phyloP scores from a whole-genome alignment of 2,888 invertebrate genomes.

The Tachina grossa region DNA sequence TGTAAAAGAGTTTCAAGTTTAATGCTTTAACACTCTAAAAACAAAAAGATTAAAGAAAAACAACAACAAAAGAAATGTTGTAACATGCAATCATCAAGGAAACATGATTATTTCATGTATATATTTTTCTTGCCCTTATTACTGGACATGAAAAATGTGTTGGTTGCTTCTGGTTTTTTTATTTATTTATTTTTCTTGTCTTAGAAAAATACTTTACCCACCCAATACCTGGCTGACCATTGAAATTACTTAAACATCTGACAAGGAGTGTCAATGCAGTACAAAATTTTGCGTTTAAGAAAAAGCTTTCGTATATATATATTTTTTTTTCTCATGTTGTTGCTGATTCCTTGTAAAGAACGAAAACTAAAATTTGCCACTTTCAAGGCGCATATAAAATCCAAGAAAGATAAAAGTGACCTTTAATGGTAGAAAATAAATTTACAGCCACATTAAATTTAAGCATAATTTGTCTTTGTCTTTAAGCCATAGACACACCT shows the following conservation, averaged over 20 bases:
- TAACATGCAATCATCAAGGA: constrained; percentile 67
- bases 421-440: constrained; percentile 23
- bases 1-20: constrained; percentile 41
- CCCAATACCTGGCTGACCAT: constrained; percentile 3
- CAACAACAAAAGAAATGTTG: constrained; percentile 36
- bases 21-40: constrained; percentile 40
- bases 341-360: neutral
- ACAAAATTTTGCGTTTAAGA: constrained; percentile 67
- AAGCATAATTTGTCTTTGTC: constrained; percentile 51
- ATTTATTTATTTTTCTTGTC: constrained; percentile 3
- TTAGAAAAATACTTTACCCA: constrained; percentile 20
- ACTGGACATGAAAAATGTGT: constrained; percentile 48
- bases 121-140: constrained; percentile 7
- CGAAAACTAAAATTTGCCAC: constrained; percentile 4
- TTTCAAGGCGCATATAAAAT: neutral
- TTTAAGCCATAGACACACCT: constrained; percentile 64
- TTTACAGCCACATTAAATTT: constrained; percentile 46
- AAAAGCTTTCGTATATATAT: constrained; percentile 41
- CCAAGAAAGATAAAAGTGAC: neutral
- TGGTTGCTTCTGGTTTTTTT: neutral
- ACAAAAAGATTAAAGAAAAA: constrained; percentile 14
- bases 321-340: constrained; percentile 20
- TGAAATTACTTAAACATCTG: constrained; percentile 32
- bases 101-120: constrained; percentile 70
- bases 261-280: constrained; percentile 69